Conservation (phyloP, 2,797 vertebrate species). For the Picus viridis region DNA sequence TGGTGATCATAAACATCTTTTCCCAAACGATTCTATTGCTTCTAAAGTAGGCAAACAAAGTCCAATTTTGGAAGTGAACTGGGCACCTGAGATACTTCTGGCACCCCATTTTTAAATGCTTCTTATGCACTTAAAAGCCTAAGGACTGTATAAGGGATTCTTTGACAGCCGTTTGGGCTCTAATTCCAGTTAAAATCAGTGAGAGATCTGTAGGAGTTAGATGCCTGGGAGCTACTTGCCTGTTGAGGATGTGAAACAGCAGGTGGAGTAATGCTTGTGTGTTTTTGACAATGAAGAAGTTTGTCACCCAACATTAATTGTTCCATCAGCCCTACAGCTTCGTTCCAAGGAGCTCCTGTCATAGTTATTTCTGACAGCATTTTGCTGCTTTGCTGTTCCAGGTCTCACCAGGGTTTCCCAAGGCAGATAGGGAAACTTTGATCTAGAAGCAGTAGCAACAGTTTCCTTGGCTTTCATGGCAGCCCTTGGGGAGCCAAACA, state of each 20-base stretch:
- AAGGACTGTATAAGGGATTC: neutral
- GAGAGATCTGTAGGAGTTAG: neutral
- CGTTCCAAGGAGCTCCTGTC: neutral
- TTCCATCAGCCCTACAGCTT: neutral
- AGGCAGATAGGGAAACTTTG: neutral
- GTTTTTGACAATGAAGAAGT: neutral
- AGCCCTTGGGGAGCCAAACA: neutral
- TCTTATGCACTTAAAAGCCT: neutral
- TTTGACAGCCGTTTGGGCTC: neutral
- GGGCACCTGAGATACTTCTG: neutral
- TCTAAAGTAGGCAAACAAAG: neutral
- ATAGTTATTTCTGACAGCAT: neutral
- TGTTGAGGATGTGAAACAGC: neutral
- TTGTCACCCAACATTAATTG: neutral
- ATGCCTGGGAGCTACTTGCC: neutral
- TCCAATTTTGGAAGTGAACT: neutral
- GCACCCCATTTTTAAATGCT: neutral
- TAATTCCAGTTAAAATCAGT: neutral
- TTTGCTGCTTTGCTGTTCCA: neutral
- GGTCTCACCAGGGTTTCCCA: neutral
- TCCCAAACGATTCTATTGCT: too few relatives aligned
- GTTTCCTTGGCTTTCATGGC: neutral
- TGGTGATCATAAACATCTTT: too few relatives aligned
- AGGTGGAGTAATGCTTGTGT: neutral
- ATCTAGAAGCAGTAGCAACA: neutral